phyloP scores from a whole-genome alignment of 2,797 vertebrate species.

The Scolopax bukidnonensis region DNA sequence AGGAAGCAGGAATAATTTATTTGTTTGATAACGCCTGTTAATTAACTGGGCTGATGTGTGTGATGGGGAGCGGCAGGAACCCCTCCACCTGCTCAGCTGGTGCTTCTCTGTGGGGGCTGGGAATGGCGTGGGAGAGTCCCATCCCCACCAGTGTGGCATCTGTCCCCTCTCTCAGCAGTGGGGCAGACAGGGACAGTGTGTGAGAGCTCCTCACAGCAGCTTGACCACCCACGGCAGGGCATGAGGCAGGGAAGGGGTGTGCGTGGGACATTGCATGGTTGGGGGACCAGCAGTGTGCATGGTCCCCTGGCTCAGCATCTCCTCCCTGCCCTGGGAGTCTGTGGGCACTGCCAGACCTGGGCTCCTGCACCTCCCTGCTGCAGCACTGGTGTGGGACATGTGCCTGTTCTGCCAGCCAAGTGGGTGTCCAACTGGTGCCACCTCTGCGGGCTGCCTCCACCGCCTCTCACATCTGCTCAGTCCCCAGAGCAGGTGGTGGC shows the following conservation, averaged over 20 bases:
- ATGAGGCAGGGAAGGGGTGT: rapidly evolving
- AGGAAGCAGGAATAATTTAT: conserved; percentile 71
- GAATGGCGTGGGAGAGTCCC: background rate
- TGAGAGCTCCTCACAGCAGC: rapidly evolving
- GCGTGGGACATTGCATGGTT: rapidly evolving
- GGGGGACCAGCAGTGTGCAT: rapidly evolving
- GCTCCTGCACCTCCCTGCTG: background rate
- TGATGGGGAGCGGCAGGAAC: background rate
- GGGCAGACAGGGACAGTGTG: rapidly evolving
- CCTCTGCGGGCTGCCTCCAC: background rate
- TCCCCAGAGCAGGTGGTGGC: background rate
- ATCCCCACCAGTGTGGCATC: background rate
- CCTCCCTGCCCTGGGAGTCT: background rate
- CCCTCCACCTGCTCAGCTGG: background rate
- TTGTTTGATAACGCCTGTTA: conserved; percentile 69
- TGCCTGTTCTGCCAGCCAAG: rapidly evolving
- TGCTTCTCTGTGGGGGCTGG: background rate
- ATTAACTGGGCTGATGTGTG: conserved; percentile 64
- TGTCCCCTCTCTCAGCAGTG: rapidly evolving
- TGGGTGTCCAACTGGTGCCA: rapidly evolving
- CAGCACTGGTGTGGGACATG: rapidly evolving
- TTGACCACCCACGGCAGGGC: rapidly evolving
- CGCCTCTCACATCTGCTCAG: background rate
- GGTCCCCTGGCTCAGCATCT: background rate
- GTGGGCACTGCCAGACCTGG: rapidly evolving